These are phyloP conservation scores for Deilephila porcellus DNA, from an alignment of 2,888 invertebrate species.

Conservation along the genomic window DNA sequence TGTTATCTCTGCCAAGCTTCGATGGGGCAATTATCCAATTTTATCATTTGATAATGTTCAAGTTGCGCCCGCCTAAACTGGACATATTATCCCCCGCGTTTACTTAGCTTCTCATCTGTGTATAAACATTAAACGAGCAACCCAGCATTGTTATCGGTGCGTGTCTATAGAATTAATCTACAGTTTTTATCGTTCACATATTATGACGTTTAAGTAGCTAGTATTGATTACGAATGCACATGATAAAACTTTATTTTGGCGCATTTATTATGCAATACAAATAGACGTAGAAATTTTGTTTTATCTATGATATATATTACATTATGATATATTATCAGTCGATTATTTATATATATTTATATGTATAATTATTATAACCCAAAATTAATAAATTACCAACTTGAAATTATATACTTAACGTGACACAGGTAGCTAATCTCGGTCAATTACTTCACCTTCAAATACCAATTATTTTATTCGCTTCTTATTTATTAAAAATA, in stretches of 20 bases:
- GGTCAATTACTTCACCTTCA: slow-evolving; percentile 3
- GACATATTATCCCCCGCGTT: neutral
- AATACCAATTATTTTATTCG: neutral
- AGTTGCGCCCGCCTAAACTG: neutral
- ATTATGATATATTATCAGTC: too few species aligned
- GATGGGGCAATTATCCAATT: slow-evolving; percentile 40
- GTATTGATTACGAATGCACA: neutral
- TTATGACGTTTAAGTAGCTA: neutral
- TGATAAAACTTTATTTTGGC: neutral
- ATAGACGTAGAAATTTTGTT: neutral
- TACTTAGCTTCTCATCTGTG: neutral
- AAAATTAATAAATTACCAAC: neutral
- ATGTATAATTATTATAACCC: neutral
- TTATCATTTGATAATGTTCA: slow-evolving; percentile 38
- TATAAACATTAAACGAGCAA: neutral
- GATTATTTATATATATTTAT: too few species aligned
- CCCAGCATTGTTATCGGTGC: neutral
- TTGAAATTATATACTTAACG: neutral
- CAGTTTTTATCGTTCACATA: neutral
- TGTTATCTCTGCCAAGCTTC: slow-evolving; percentile 24
- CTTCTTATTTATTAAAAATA: neutral
- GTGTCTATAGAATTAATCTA: neutral
- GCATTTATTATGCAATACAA: neutral
- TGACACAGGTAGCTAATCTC: neutral
- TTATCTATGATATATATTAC: too few species aligned